phyloP scores from a whole-genome alignment of 2,113 vertebrate species.

The Calidris pugnax region DNA sequence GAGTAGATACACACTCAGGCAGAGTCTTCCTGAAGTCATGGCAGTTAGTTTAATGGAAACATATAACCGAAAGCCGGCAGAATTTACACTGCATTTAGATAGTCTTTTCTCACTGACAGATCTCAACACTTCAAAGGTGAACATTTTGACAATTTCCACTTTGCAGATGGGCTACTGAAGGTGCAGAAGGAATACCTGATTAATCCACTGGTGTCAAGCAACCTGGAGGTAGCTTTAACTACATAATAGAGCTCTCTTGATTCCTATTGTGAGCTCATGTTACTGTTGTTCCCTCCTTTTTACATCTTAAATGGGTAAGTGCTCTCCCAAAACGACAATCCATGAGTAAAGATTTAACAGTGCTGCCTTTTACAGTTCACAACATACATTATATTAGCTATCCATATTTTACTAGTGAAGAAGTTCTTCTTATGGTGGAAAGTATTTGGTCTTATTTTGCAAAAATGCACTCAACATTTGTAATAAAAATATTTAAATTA shows the following conservation, averaged over 20 bases:
- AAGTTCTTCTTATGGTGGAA: not conserved
- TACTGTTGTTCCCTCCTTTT: not conserved
- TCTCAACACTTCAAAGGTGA: not conserved
- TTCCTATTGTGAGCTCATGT: not conserved
- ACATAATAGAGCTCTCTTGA: not conserved
- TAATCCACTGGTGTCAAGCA: not conserved
- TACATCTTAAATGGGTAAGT: not conserved
- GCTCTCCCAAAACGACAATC: not conserved
- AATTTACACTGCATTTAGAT: not conserved
- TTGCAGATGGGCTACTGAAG: not conserved
- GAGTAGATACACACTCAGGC: not conserved
- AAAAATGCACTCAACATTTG: not conserved
- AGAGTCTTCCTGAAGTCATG: not conserved
- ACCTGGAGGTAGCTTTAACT: not conserved
- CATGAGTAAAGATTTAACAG: not conserved
- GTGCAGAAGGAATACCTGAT: not conserved
- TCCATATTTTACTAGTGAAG: not conserved
- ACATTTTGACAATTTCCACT: not conserved
- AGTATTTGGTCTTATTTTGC: slow-evolving; percentile 11
- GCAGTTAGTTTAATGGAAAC: not conserved
- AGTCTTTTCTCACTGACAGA: not conserved
- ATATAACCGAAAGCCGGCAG: not conserved
- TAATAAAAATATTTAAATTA: slow-evolving; percentile 11
- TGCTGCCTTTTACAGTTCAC: not conserved
- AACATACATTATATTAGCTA: not conserved